Conservation (phyloP, 1,140 invertebrate species). For the Epicauta chinensis region DNA sequence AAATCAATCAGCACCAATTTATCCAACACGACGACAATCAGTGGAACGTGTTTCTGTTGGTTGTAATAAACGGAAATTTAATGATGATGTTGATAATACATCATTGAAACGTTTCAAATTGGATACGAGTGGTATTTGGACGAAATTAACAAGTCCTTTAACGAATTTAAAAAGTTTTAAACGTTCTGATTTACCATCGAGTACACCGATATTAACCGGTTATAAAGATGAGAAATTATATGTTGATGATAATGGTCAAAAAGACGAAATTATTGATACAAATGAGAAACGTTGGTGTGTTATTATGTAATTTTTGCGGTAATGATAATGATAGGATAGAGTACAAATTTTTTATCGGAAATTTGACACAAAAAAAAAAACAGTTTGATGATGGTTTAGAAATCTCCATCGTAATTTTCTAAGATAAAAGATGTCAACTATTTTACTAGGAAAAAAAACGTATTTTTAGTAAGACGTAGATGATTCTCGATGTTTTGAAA, state of each 20-base stretch:
- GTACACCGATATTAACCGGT: slow-evolving; percentile 37
- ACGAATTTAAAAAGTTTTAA: slow-evolving; percentile 26
- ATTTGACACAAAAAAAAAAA: too few relatives aligned
- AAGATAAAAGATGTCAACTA: too few relatives aligned
- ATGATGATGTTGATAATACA: slow-evolving; percentile 26
- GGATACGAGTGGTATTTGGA: slow-evolving; percentile 28
- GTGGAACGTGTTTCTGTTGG: slow-evolving; percentile 21
- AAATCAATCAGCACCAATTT: slow-evolving; percentile 7
- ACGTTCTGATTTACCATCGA: slow-evolving; percentile 24
- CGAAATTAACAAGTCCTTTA: slow-evolving; percentile 35
- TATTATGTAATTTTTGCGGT: slow-evolving; percentile 27
- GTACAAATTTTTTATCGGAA: too few relatives aligned
- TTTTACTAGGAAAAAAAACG: too few relatives aligned
- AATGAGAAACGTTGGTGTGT: slow-evolving; percentile 29
- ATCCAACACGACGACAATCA: slow-evolving; percentile 10
- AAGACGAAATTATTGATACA: slow-evolving; percentile 6
- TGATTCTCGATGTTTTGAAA: too few relatives aligned
- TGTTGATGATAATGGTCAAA: slow-evolving; percentile 12
- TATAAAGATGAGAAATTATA: slow-evolving; percentile 31
- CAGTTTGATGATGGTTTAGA: too few relatives aligned
- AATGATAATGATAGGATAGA: too few relatives aligned
- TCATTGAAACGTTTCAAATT: slow-evolving; percentile 30
- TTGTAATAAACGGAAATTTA: slow-evolving; percentile 32
- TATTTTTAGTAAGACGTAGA: too few relatives aligned
- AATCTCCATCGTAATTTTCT: too few relatives aligned